Percentiles rank a stretch among this genome's conserved stretches.
Evolutionary conservation across 2,113 vertebrate genomes (phyloP).

Genomic region (Ursus arctos): DNA sequence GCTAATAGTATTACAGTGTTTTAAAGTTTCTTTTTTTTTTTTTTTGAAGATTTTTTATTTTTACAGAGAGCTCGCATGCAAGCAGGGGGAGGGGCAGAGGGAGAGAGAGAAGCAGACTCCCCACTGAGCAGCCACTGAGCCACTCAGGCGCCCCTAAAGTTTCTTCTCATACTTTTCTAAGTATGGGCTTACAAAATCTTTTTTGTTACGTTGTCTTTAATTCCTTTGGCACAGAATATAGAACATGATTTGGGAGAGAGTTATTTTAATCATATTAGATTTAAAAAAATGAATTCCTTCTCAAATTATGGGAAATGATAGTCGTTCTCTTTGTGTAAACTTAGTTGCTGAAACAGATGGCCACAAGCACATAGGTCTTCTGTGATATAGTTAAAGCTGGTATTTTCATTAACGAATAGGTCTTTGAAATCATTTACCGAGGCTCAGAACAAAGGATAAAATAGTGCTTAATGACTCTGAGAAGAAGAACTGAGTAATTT

Average conservation of each 20-base stretch:
- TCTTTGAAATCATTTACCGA: slow-evolving; percentile 34
- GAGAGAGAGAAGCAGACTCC: background rate
- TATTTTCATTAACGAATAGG: slow-evolving; percentile 44
- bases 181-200: background rate
- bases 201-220: slow-evolving; percentile 2
- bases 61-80: background rate
- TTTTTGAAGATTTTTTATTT: too few relatives aligned
- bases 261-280: slow-evolving; percentile 32
- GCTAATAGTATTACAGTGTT: background rate
- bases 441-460: slow-evolving; percentile 25
- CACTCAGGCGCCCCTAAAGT: background rate
- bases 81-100: background rate
- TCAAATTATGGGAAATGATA: background rate
- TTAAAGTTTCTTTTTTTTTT: too few relatives aligned
- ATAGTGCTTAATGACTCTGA: slow-evolving; percentile 23
- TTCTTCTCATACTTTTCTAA: slow-evolving; percentile 51
- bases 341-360: slow-evolving; percentile 29
- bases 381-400: background rate
- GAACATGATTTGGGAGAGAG: background rate
- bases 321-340: background rate
- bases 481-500: slow-evolving; percentile 1
- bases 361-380: background rate
- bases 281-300: slow-evolving; percentile 59
- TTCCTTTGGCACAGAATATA: slow-evolving; percentile 33
- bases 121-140: background rate